Evolutionary conservation across 2,888 invertebrate genomes (phyloP).

Genomic region (Tridacna gigas): DNA sequence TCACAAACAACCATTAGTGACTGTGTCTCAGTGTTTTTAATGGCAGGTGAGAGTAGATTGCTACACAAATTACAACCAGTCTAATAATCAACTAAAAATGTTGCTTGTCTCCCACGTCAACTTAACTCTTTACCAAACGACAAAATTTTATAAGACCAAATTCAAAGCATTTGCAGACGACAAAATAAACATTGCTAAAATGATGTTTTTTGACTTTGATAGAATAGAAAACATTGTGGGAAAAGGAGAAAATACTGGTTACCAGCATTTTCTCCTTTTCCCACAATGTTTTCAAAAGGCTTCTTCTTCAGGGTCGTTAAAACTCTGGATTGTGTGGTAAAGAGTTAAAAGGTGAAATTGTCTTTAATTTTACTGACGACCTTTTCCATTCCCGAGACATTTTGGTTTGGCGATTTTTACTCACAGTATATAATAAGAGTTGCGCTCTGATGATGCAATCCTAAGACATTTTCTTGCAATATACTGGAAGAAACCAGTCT

Average conservation of each 20-base stretch:
- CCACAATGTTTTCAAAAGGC: neutral
- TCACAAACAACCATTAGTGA: constrained; percentile 40
- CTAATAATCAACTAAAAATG: constrained; percentile 11
- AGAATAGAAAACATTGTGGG: neutral
- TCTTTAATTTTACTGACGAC: neutral
- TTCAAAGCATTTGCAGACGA: neutral
- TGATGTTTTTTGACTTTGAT: neutral
- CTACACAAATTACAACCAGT: constrained; percentile 16
- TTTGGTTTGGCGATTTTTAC: too few species aligned
- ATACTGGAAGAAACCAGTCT: too few species aligned
- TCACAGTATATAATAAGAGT: too few species aligned
- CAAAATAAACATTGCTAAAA: neutral
- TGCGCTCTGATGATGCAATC: too few species aligned
- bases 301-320: too few species aligned
- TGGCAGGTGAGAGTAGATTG: constrained; percentile 23
- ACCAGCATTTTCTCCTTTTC: neutral
- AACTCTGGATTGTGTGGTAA: neutral
- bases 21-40: constrained; percentile 24
- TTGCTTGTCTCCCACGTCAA: neutral
- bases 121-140: too few species aligned
- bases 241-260: neutral
- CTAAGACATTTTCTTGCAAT: too few species aligned
- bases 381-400: too few species aligned
- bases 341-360: neutral
- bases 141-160: constrained; percentile 3